Conservation (phyloP, 2,888 invertebrate genomes). For the Melipona bicolor region DNA sequence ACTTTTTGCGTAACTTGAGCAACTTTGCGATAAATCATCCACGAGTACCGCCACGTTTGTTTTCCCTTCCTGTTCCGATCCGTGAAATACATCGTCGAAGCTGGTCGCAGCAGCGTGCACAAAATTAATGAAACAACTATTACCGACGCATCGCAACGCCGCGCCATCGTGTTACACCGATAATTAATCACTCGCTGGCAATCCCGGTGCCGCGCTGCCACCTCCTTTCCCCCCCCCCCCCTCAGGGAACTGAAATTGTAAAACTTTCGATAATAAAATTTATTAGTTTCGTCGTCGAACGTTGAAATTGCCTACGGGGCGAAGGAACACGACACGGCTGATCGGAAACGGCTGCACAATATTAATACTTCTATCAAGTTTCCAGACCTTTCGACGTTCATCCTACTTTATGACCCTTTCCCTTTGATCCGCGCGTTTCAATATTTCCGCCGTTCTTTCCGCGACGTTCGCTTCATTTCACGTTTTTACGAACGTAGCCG, state of each 20-base stretch:
- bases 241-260: neutral
- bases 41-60: neutral
- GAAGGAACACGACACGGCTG: neutral
- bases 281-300: neutral
- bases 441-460: slow-evolving; percentile 22
- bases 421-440: slow-evolving; percentile 19
- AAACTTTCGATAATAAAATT: slow-evolving; percentile 17
- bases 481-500: neutral
- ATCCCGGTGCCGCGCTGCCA: neutral
- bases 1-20: neutral
- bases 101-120: neutral
- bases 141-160: neutral
- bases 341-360: slow-evolving; percentile 8
- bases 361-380: slow-evolving; percentile 37
- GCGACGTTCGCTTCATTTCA: slow-evolving; percentile 22
- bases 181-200: neutral
- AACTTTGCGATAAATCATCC: neutral
- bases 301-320: no score
- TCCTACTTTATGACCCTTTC: slow-evolving; percentile 1
- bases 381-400: slow-evolving; percentile 11
- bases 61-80: no score
- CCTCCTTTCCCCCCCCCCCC: no score
- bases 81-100: neutral
- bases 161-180: neutral
- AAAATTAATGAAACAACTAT: neutral